phyloP scores from a whole-genome alignment of 2,888 invertebrate species.

The Drosophila pseudotalamancana region DNA sequence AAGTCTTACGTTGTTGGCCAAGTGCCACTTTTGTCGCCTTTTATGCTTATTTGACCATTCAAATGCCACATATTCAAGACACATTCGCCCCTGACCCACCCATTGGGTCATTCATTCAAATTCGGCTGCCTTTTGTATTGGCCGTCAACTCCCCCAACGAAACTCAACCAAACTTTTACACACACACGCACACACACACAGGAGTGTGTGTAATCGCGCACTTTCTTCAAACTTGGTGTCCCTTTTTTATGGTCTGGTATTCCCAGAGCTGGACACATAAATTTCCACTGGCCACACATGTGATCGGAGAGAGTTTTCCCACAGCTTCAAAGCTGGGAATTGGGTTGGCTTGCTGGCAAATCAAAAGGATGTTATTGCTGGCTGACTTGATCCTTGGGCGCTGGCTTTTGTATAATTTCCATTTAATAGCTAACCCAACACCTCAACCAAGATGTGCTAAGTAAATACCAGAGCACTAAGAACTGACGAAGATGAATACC shows the following conservation, averaged over 20 bases:
- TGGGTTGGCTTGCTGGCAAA: constrained; percentile 37
- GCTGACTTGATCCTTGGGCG: constrained; percentile 16
- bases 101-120: constrained; percentile 62
- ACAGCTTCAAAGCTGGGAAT: constrained; percentile 43
- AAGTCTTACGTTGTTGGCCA: constrained; percentile 39
- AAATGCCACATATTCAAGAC: constrained; percentile 30
- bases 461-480: constrained; percentile 46
- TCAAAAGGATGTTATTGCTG: constrained; percentile 75
- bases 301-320: constrained; percentile 56
- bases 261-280: constrained; percentile 57
- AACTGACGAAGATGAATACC: constrained; percentile 81
- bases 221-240: constrained; percentile 61
- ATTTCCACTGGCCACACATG: constrained; percentile 63
- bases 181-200: constrained; percentile 15
- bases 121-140: constrained; percentile 59
- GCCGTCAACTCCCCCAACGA: constrained; percentile 13
- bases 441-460: constrained; percentile 41
- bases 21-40: constrained; percentile 80
- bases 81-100: background rate
- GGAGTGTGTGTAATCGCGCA: constrained; percentile 57
- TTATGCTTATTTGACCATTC: constrained; percentile 77
- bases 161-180: constrained; percentile 19
- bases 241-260: constrained; percentile 61
- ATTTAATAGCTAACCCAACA: constrained; percentile 74
- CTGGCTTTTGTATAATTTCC: constrained; percentile 65